phyloP scores from a whole-genome alignment of 1,140 invertebrate genomes.

The Schlechtendalia chinensis region DNA sequence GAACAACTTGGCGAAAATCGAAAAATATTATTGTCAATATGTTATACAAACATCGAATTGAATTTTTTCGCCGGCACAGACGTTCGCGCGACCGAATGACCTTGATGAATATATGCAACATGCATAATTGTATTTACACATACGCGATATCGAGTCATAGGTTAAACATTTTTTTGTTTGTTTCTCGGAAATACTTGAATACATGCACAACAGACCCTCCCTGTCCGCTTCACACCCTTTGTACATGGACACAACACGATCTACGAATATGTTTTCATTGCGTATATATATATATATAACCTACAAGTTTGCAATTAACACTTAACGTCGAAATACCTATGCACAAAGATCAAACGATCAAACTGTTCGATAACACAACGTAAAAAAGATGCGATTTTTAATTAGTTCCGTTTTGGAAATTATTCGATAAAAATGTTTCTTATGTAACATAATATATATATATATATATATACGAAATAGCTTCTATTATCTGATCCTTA shows the following conservation, averaged over 20 bases:
- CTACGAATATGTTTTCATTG: neutral
- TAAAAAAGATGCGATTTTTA: too few species aligned
- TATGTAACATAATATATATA: too few species aligned
- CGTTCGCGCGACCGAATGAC: neutral
- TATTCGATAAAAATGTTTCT: too few species aligned
- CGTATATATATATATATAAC: too few species aligned
- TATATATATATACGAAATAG: neutral
- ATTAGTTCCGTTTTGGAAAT: too few species aligned
- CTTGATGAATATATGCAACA: neutral
- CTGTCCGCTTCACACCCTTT: neutral
- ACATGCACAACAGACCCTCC: neutral
- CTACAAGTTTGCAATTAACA: neutral
- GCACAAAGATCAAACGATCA: too few species aligned
- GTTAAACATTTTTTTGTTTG: slow-evolving; percentile 20
- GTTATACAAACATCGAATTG: neutral
- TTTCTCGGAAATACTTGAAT: slow-evolving; percentile 2
- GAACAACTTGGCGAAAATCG: slow-evolving; percentile 2
- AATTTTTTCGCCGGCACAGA: neutral
- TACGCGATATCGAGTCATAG: neutral
- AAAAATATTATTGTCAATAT: slow-evolving; percentile 12
- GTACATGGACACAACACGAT: neutral
- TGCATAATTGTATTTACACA: neutral
- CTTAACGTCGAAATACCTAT: too few species aligned
- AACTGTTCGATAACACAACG: too few species aligned
- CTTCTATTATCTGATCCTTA: neutral